Evolutionary conservation across 2,888 invertebrate species (phyloP).

Genomic region (Nezara viridula): DNA sequence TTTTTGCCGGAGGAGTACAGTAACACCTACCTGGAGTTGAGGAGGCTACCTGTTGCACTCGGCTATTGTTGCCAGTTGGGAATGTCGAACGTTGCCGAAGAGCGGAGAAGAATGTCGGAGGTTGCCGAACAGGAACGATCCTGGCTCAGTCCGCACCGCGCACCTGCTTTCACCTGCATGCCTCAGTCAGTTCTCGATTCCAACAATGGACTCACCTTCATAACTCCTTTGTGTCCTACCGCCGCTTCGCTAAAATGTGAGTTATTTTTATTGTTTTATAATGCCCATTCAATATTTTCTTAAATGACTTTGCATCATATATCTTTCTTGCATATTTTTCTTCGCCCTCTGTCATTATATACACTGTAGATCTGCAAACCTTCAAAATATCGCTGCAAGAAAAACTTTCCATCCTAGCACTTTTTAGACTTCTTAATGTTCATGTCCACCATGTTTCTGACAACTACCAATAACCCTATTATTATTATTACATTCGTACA

Average conservation of each 20-base stretch:
- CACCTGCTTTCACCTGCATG: constrained; percentile 28
- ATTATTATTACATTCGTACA: too few relatives aligned
- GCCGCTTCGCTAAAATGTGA: constrained; percentile 33
- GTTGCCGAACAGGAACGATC: background rate
- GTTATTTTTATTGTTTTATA: background rate
- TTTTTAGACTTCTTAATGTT: too few relatives aligned
- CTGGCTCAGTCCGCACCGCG: background rate
- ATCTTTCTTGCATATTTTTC: background rate
- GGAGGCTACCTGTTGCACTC: constrained; percentile 20
- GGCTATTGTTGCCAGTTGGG: constrained; percentile 25
- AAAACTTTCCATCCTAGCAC: too few relatives aligned
- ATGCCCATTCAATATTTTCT: background rate
- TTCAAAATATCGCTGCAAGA: too few relatives aligned
- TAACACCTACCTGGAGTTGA: constrained; percentile 40
- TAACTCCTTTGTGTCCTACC: background rate
- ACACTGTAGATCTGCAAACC: background rate
- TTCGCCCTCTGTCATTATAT: background rate
- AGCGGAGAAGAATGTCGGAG: constrained; percentile 24
- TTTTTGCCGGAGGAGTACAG: background rate
- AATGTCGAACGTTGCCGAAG: constrained; percentile 38
- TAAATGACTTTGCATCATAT: too few relatives aligned
- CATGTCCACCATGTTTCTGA: too few relatives aligned
- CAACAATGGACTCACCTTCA: constrained; percentile 43
- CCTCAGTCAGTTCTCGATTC: background rate
- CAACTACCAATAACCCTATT: too few relatives aligned